phyloP scores from a whole-genome alignment of 2,888 invertebrate species.

The Megaustenia siamemsis region DNA sequence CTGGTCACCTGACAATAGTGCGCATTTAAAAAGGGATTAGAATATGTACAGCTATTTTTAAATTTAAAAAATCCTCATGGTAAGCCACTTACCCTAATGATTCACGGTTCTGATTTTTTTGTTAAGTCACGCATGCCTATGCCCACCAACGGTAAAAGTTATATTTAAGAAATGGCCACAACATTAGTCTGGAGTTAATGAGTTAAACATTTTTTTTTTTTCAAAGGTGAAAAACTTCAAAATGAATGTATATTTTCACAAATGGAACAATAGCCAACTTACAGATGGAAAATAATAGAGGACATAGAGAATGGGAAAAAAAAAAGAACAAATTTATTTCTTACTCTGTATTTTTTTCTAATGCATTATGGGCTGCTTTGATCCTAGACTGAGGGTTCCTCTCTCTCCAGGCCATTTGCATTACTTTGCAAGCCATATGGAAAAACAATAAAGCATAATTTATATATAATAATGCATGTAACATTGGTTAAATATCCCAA shows the following conservation, averaged over 20 bases:
- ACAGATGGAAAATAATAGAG: not conserved
- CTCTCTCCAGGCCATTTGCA: constrained; percentile 98
- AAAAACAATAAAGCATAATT: no score
- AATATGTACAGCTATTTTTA: no score
- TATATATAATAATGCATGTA: no score
- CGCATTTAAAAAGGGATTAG: no score
- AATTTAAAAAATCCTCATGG: no score
- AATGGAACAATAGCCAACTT: not conserved
- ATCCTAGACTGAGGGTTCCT: constrained; percentile 93
- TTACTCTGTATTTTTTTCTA: constrained; percentile 90
- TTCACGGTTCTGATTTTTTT: no score
- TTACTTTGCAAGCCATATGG: constrained; percentile 78
- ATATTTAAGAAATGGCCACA: no score
- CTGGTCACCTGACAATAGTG: no score
- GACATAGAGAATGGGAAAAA: not conserved
- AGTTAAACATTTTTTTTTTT: not conserved
- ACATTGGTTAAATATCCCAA: no score
- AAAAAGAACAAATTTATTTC: constrained; percentile 49
- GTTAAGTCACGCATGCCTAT: no score
- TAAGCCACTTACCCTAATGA: no score
- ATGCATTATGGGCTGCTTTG: constrained; percentile 92
- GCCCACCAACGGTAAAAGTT: no score
- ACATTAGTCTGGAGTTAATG: not conserved
- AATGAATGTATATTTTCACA: not conserved
- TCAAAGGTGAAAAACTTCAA: not conserved